Base-by-base conservation (phyloP, 2,113 vertebrate species). In the Mirounga angustirostris region DNA sequence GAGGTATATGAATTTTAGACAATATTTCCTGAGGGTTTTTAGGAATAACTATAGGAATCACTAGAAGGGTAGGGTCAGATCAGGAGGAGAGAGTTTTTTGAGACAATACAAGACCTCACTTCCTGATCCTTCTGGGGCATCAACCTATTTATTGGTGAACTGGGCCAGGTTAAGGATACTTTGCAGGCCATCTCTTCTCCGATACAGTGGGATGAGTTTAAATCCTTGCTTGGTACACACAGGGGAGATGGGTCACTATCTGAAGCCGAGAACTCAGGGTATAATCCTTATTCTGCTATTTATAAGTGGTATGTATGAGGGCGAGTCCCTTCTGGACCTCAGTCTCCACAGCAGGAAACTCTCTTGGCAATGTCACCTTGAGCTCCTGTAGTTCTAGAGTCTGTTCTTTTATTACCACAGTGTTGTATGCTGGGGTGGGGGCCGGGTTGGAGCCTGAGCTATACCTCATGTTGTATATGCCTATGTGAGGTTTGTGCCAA, bases 1-100 rank as follows among this genome's bases (percentile, higher is more conserved):
- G 13, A 88, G 5, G 14, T 52, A 69, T 46, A 46, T 67, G 21
- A 65, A 76, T 54, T 86, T 87, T 92, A 58, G 7, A 56, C 52
- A 87, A 61, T 33, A 73, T 95, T 96, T 92, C 50, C 89, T 82
- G 40, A 93, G 59, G 4, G 22, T 56, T 88, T 83, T 95, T 30
- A 63, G 16, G 16, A 98, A 50, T 78, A 40, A 74, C 11, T 54
- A 2, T 56, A 36, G 19, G 30, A 82, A 81, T 85, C 50, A 43
- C 24, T 86, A 28, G 14, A 40, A 54, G 46, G 4, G 30, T 69
- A 9, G 4, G 5, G 40, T 85, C 56, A 67, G 81, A n/a, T 95
- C 40, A 71, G 13, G 10, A 69, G 13, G 28, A 58, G n/a, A 83
- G 5, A 56, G 3, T 43, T 88, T 95, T 73, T 80, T 79, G 46